These are phyloP conservation scores for Helleia helle DNA, from an alignment of 2,888 invertebrate species.

Conservation along the genomic window DNA sequence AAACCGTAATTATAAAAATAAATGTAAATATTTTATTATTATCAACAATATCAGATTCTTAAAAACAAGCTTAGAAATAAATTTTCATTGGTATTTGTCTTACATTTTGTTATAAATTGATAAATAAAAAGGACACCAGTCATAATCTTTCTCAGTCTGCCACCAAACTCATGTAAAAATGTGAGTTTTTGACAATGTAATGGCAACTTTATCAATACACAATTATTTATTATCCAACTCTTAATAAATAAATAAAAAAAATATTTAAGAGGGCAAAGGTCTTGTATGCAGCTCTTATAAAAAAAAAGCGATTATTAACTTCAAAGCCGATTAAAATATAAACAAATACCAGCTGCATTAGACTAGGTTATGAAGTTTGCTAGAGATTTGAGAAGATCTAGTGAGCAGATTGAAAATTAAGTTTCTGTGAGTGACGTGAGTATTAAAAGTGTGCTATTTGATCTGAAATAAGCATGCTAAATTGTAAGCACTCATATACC, in stretches of 20 bases:
- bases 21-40: neutral
- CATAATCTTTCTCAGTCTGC: neutral
- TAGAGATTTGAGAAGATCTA: neutral
- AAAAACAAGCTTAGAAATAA: conserved; percentile 1
- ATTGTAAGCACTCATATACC: too few species aligned
- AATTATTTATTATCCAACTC: too few species aligned
- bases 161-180: neutral
- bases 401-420: neutral
- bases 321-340: neutral
- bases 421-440: too few species aligned
- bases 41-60: conserved; percentile 8
- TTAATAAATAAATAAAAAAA: too few species aligned
- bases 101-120: neutral
- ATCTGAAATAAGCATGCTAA: neutral
- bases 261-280: too few species aligned
- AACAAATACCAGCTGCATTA: neutral
- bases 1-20: neutral
- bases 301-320: neutral
- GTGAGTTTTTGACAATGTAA: too few species aligned
- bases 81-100: neutral
- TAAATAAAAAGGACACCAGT: neutral
- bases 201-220: neutral
- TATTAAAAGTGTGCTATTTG: too few species aligned
- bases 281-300: too few species aligned
- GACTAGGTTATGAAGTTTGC: neutral